A percentile compares a stretch with the other conserved stretches of the same genome.
These are phyloP conservation scores for Nyctereutes procyonoides DNA, from an alignment of 2,113 vertebrate genomes.

Conservation along the genomic window DNA sequence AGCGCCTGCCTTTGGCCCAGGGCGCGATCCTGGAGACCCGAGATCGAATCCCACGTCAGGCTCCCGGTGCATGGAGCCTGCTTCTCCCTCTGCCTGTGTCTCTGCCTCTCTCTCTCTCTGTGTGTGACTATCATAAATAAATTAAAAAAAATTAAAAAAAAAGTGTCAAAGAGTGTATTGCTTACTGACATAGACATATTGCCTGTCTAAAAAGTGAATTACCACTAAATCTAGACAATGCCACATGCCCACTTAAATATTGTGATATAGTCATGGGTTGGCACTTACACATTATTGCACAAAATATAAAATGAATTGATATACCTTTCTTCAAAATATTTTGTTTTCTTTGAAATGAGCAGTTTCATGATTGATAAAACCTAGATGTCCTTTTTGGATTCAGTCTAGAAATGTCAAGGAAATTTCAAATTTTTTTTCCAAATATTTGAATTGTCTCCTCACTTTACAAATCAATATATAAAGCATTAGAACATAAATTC, in stretches of 20 bases:
- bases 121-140: too few relatives aligned
- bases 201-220: neutral
- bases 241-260: neutral
- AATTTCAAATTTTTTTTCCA: slow-evolving; percentile 3
- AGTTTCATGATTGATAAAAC: neutral
- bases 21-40: too few relatives aligned
- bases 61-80: too few relatives aligned
- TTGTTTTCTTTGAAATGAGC: neutral
- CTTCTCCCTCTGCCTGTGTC: too few relatives aligned
- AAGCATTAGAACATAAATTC: neutral
- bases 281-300: neutral
- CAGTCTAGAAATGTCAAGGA: neutral
- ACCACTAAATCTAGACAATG: neutral
- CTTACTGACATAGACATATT: neutral
- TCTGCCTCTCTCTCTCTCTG: too few relatives aligned
- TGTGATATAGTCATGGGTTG: neutral
- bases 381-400: neutral
- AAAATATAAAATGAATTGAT: neutral
- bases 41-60: too few relatives aligned
- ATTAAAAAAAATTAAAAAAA: too few relatives aligned
- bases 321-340: neutral
- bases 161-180: neutral
- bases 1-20: too few relatives aligned
- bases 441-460: slow-evolving; percentile 4
- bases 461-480: neutral